Conservation (phyloP, 2,888 invertebrate species). For the Sisyra terminalis region DNA sequence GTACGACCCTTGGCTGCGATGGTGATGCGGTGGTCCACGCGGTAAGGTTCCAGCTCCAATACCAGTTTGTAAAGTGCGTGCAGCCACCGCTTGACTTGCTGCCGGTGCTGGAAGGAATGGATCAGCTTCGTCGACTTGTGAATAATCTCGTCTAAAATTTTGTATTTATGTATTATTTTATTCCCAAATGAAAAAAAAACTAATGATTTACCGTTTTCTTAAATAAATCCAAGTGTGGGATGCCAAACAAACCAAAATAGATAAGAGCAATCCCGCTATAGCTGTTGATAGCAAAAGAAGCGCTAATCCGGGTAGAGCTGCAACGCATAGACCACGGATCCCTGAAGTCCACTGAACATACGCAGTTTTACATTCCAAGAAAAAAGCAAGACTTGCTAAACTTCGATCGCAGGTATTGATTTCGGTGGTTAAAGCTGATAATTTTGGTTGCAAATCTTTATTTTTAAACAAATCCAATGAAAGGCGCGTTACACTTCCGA, state of each 20-base stretch:
- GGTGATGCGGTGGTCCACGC: constrained; percentile 12
- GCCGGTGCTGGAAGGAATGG: constrained; percentile 52
- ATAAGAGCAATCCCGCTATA: constrained; percentile 76
- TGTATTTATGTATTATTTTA: background rate
- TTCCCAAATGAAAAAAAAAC: background rate
- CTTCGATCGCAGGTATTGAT: constrained; percentile 59
- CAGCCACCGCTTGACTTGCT: constrained; percentile 40
- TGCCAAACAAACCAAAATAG: constrained; percentile 84
- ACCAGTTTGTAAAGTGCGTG: constrained; percentile 33
- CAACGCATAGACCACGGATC: constrained; percentile 67
- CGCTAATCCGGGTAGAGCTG: constrained; percentile 64
- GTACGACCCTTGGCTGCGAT: constrained; percentile 53
- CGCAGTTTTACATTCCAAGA: constrained; percentile 70
- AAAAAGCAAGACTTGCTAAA: constrained; percentile 45
- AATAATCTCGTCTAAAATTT: constrained; percentile 51
- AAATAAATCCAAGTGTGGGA: constrained; percentile 97
- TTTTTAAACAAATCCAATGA: constrained; percentile 25
- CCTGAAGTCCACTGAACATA: constrained; percentile 70
- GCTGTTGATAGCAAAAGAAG: constrained; percentile 77
- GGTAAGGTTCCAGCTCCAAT: constrained; percentile 2
- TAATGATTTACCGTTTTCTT: constrained; percentile 56
- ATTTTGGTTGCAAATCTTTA: constrained; percentile 45
- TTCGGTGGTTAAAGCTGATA: constrained; percentile 52
- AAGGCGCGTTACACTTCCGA: constrained; percentile 19
- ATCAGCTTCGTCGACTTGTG: constrained; percentile 72